Conservation (phyloP, 1,140 invertebrate genomes). For the Zaprionus taronus region DNA sequence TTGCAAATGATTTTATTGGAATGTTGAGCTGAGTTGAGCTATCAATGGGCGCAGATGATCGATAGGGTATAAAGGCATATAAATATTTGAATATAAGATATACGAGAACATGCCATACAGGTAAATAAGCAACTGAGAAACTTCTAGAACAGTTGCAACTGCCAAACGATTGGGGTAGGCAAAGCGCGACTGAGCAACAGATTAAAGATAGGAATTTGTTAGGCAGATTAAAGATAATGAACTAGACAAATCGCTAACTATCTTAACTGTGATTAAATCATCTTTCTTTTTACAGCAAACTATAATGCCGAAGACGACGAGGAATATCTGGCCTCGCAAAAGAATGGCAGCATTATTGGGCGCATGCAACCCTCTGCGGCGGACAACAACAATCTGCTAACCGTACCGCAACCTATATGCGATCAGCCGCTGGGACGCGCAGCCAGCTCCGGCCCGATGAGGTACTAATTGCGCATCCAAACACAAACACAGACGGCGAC, state of each 20-base stretch:
- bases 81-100: background rate
- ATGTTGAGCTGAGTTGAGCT: slow-evolving; percentile 1
- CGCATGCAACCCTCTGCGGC: slow-evolving; percentile 63
- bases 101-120: background rate
- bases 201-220: background rate
- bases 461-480: slow-evolving; percentile 65
- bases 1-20: slow-evolving; percentile 18
- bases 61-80: background rate
- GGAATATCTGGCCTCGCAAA: slow-evolving; percentile 68
- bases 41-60: background rate
- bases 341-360: slow-evolving; percentile 72
- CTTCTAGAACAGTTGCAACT: background rate
- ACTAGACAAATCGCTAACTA: background rate
- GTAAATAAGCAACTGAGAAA: background rate
- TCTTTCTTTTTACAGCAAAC: slow-evolving; percentile 58
- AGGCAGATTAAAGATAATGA: background rate
- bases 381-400: slow-evolving; percentile 80
- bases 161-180: slow-evolving; percentile 1
- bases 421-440: slow-evolving; percentile 71
- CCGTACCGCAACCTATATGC: slow-evolving; percentile 75
- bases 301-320: slow-evolving; percentile 84
- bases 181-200: background rate
- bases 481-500: background rate
- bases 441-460: slow-evolving; percentile 67
- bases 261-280: background rate